Evolutionary conservation across 1,140 invertebrate species (phyloP), one percentile per base, ranked within the genome.

Genomic region (Megalopta genalis): DNA sequence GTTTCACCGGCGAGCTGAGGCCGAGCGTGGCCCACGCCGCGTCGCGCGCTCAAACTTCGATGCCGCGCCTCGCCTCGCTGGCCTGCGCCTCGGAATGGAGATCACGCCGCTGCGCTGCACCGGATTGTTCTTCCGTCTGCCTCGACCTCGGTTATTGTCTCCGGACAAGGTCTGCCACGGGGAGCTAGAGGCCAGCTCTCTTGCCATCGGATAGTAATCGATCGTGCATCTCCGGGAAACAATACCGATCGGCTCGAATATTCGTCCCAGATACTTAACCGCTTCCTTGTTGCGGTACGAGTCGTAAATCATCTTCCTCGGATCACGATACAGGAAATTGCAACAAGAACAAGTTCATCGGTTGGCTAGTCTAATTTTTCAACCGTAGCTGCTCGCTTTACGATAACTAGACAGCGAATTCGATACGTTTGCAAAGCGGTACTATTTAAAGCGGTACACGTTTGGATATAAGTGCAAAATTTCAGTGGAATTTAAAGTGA

Each of bases 121-220:
- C 12, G 62, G 75, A 86, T 83, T 64, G 81, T 80, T 32, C 77
- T 71, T 82, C 73, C 68, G 78, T 76, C 60, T 64, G 66, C 74
- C 60, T 7, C 76, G 74, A 74, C 64, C 83, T 70, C 66, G 84
- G 83, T 88, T 87, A 90, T 90, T 89, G 89, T 89, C 87, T 88
- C 82, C 79, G 57, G 57, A 81, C 65, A 83, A 81, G 86, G 71
- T 82, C 81, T 83, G 67, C 71, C 62, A 77, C 75, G 83, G 70
- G 46, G 59, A 46, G 57, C 57, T 72, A 64, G 67, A 77, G 75
- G 75, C 66, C 67, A 77, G 64, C 54, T 32, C 62, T 60, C n/a
- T 52, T 59, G 65, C 66, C 59, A 60, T 37, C 66, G 21, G 21
- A 70, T 59, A 72, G 82, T 70, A 73, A 84, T 80, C 77, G 77